Evolutionary conservation across 2,797 vertebrate species (phyloP), one percentile per base, ranked within the genome.

Genomic region (Chloroceryle inda): DNA sequence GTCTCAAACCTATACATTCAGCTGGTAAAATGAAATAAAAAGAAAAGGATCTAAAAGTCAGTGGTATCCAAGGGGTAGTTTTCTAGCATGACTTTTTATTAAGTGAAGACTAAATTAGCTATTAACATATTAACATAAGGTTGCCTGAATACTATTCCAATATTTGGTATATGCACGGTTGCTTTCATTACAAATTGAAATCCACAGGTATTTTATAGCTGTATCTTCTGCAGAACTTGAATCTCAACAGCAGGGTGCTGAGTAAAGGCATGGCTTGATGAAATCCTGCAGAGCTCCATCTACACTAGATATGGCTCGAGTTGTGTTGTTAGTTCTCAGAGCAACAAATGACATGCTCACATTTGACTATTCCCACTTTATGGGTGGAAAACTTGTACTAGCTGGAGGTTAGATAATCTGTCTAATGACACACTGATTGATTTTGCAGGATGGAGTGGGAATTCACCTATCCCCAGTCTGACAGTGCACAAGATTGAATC

Each of bases 1-100:
- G 15, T 85, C 49, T 92, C 78, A 93, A 94, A 87, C 61, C 73
- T 85, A 95, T 88, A 87, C 67, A 76, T 58, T 90, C 27, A 35
- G 35, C 27, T 78, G 66, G 85, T 44, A 94, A 94, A 92, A 93
- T 38, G 44, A 95, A 83, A 31, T 26, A 71, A 74, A 84, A 93
- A 85, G 50, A 76, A 81, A 84, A 55, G 31, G 53, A 56, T 45
- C 83, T 86, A 79, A 62, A 90, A 71, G 63, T 47, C 53, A 56
- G 12, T 11, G 27, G 49, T 81, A 64, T 66, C 37, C 38, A 44
- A 85, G 74, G 59, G 45, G 19, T 31, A 85, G n/a, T 19, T 88
- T 95, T 86, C 35, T 76, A 88, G 69, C 42, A 61, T 14, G 35
- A 50, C 58, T 85, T 88, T 77, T 93, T 76, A 74, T 85, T 89